Percentiles rank a stretch among this genome's conserved stretches.
These are phyloP conservation scores for Cryptotermes secundus DNA, from an alignment of 1,140 invertebrate species.

Conservation along the genomic window DNA sequence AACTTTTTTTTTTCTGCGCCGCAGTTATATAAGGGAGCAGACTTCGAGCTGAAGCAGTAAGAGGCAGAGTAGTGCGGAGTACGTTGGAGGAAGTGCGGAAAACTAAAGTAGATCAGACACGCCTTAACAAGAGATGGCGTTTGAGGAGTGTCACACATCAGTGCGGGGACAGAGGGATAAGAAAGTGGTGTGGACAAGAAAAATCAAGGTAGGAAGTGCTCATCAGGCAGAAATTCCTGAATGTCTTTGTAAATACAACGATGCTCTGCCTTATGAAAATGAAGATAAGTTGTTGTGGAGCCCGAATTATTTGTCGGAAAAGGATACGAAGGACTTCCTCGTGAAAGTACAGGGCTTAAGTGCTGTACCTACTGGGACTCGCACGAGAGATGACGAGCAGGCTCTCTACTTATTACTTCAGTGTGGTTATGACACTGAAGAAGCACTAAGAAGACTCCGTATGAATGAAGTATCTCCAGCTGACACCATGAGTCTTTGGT, in stretches of 20 bases:
- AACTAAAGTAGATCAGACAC: slow-evolving; percentile 59
- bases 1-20: too few relatives aligned
- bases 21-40: too few relatives aligned
- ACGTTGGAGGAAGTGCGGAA: too few relatives aligned
- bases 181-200: slow-evolving; percentile 55
- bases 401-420: slow-evolving; percentile 88
- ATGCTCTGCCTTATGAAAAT: slow-evolving; percentile 93
- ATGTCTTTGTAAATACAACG: slow-evolving; percentile 86
- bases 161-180: too few relatives aligned
- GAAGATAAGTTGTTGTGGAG: slow-evolving; percentile 95
- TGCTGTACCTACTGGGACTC: slow-evolving; percentile 70
- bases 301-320: slow-evolving; percentile 71
- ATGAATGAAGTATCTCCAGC: slow-evolving; percentile 73
- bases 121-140: slow-evolving; percentile 51
- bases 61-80: too few relatives aligned
- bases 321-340: slow-evolving; percentile 80
- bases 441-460: slow-evolving; percentile 82
- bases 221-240: slow-evolving; percentile 93
- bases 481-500: slow-evolving; percentile 86
- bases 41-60: too few relatives aligned
- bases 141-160: slow-evolving; percentile 51
- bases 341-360: slow-evolving; percentile 65
- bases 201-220: slow-evolving; percentile 93
- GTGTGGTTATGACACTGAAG: slow-evolving; percentile 92
- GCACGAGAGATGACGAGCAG: slow-evolving; percentile 92